These are phyloP conservation scores for Drosophila setosimentum DNA, from an alignment of 2,888 invertebrate species.

Conservation along the genomic window DNA sequence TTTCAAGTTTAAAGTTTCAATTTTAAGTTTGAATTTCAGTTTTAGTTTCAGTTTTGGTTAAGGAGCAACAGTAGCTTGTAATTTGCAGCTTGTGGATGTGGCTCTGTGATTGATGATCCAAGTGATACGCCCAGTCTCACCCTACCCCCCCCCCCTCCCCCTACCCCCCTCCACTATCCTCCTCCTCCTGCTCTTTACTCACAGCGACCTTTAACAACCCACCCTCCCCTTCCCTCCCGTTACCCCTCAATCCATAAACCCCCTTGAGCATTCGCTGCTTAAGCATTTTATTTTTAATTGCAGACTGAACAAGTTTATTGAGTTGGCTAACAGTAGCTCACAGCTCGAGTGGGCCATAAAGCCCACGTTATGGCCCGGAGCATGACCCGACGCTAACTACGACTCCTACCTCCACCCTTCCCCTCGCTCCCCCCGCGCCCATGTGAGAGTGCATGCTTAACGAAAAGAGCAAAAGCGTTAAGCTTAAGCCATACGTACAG, in stretches of 20 bases:
- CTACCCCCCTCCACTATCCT: neutral
- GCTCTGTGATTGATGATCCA: slow-evolving; percentile 45
- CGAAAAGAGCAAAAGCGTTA: neutral
- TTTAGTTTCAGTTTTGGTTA: slow-evolving; percentile 3
- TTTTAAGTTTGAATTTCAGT: neutral
- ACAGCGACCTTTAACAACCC: slow-evolving; percentile 47
- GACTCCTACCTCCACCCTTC: neutral
- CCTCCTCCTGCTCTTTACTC: neutral
- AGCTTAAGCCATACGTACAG: neutral
- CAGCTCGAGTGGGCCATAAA: slow-evolving; percentile 34
- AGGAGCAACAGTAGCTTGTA: slow-evolving; percentile 38
- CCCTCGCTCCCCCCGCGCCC: neutral
- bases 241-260: neutral
- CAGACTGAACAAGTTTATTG: slow-evolving; percentile 51
- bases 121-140: slow-evolving; percentile 34
- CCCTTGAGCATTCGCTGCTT: neutral
- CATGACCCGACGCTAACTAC: slow-evolving; percentile 17
- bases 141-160: no score
- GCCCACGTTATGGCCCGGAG: slow-evolving; percentile 19
- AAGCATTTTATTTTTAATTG: slow-evolving; percentile 43
- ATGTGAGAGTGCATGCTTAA: neutral
- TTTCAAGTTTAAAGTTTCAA: neutral
- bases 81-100: neutral
- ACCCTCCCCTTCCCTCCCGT: neutral
- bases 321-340: slow-evolving; percentile 54